Evolutionary conservation across 2,888 invertebrate genomes (phyloP).

Genomic region (Poecilus cupreus): DNA sequence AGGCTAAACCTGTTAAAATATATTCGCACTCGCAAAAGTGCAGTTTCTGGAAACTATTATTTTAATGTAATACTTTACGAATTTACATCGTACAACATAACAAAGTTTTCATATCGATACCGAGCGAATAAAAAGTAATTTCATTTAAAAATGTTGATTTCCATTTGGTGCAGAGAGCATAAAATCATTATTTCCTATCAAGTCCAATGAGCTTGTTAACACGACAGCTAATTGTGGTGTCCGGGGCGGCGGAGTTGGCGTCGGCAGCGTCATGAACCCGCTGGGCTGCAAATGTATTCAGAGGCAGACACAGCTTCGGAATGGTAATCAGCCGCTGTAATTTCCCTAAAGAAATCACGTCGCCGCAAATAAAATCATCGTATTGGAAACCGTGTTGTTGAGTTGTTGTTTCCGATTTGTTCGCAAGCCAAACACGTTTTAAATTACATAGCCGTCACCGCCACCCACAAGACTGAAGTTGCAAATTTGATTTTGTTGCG

Average conservation of each 20-base stretch:
- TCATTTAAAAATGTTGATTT: no score
- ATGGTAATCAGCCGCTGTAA: conserved; percentile 65
- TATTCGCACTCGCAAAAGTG: no score
- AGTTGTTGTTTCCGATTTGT: conserved; percentile 54
- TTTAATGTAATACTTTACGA: no score
- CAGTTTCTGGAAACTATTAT: no score
- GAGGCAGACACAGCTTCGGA: neutral
- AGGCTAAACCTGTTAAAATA: no score
- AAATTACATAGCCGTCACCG: conserved; percentile 37
- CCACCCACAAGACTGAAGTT: neutral
- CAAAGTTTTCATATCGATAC: no score
- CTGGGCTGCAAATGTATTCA: conserved; percentile 25
- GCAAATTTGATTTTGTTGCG: conserved; percentile 14
- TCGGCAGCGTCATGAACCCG: neutral
- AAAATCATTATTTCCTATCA: no score
- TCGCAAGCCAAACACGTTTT: conserved; percentile 55
- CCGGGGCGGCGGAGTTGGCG: neutral
- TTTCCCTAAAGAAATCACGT: conserved; percentile 72
- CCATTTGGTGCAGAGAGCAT: no score
- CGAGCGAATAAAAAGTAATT: no score
- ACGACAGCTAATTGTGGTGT: conserved; percentile 24
- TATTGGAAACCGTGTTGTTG: conserved; percentile 51
- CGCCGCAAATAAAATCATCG: conserved; percentile 58
- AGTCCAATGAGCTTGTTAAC: conserved; percentile 1
- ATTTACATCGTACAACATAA: no score